Evolutionary conservation across 2,888 invertebrate genomes (phyloP).

Genomic region (Apoda limacodes): DNA sequence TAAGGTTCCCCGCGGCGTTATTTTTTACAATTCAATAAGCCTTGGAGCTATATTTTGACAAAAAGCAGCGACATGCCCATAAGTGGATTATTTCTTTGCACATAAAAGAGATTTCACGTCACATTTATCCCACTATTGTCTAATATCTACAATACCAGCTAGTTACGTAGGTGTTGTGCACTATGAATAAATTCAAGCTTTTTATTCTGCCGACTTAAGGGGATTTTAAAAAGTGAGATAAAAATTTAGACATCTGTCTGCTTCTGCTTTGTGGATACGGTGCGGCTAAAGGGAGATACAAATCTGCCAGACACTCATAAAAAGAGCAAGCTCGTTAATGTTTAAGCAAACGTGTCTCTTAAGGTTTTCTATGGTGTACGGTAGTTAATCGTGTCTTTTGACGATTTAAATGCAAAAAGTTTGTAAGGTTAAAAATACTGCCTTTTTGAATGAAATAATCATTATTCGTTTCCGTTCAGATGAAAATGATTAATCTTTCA

Average conservation of each 20-base stretch:
- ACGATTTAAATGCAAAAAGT: no score
- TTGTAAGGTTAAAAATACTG: no score
- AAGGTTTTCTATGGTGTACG: no score
- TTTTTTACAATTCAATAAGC: constrained; percentile 62
- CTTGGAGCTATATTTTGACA: constrained; percentile 47
- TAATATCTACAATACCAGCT: constrained; percentile 39
- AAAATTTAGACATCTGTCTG: constrained; percentile 55
- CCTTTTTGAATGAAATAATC: no score
- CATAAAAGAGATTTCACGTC: constrained; percentile 56
- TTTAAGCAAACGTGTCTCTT: no score
- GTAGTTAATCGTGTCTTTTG: no score
- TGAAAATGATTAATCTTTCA: no score
- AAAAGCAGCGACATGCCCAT: constrained; percentile 58
- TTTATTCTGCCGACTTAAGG: constrained; percentile 35
- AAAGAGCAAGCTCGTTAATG: constrained; percentile 40
- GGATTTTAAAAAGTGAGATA: constrained; percentile 36
- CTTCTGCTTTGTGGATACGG: constrained; percentile 38
- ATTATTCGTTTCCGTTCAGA: no score
- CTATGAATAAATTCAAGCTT: constrained; percentile 47
- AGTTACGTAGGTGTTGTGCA: constrained; percentile 60
- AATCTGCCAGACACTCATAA: no score
- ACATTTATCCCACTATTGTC: constrained; percentile 55
- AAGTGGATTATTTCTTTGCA: constrained; percentile 61
- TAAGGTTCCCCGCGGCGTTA: constrained; percentile 51
- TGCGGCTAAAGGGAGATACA: constrained; percentile 22